phyloP scores from a whole-genome alignment of 2,888 invertebrate genomes.

The Brachylomia viminalis region DNA sequence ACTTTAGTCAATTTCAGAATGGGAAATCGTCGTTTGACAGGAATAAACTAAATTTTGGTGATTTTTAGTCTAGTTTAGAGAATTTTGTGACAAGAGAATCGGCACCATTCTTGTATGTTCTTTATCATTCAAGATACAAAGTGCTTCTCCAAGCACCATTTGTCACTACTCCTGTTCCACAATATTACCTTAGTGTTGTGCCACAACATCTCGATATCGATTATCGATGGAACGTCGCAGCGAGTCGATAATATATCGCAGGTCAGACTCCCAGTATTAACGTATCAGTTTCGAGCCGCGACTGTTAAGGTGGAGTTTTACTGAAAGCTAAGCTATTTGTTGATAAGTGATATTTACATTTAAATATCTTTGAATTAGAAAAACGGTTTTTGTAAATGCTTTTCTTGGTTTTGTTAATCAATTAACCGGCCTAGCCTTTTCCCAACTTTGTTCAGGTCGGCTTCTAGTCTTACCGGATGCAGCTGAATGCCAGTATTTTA shows the following conservation, averaged over 20 bases:
- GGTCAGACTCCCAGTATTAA: conserved; percentile 70
- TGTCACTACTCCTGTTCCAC: conserved; percentile 32
- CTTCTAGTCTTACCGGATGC: too few species aligned
- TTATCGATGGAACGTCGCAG: conserved; percentile 63
- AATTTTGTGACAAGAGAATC: too few species aligned
- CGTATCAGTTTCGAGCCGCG: conserved; percentile 68
- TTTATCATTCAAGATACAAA: conserved; percentile 51
- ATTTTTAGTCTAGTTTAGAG: too few species aligned
- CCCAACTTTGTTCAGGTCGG: too few species aligned
- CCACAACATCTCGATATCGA: conserved; percentile 62
- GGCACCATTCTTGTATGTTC: conserved; percentile 26
- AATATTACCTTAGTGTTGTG: conserved; percentile 45
- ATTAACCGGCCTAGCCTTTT: too few species aligned
- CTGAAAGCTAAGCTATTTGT: conserved; percentile 29
- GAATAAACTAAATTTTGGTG: too few species aligned
- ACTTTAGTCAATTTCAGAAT: too few species aligned
- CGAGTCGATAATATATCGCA: conserved; percentile 69
- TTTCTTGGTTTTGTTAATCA: too few species aligned
- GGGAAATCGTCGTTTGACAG: too few species aligned
- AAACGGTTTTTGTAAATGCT: not conserved
- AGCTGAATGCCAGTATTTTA: too few species aligned
- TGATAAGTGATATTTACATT: conserved; percentile 14
- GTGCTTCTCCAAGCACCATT: conserved; percentile 29
- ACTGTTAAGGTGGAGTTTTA: conserved; percentile 11
- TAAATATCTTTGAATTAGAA: not conserved